phyloP scores from a whole-genome alignment of 2,888 invertebrate genomes.

The Craniophora ligustri region DNA sequence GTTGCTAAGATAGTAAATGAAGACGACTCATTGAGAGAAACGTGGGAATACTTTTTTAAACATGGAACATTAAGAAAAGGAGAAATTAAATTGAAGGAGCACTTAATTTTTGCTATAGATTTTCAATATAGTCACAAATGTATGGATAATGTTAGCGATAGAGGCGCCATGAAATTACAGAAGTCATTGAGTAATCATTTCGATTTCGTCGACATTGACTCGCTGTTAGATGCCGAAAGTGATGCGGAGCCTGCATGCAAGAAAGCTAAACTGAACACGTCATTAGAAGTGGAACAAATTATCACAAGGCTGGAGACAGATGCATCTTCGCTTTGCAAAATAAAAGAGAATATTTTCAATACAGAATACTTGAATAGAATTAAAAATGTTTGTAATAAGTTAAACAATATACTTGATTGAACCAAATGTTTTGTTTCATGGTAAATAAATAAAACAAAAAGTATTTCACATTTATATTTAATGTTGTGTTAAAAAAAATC shows the following conservation, averaged over 20 bases:
- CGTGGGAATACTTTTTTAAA: conserved; percentile 50
- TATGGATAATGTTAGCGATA: conserved; percentile 37
- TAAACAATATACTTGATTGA: conserved; percentile 70
- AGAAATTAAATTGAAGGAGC: conserved; percentile 43
- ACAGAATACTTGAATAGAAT: conserved; percentile 66
- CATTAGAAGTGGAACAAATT: conserved; percentile 63
- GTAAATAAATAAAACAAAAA: conserved; percentile 72
- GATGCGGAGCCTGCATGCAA: conserved; percentile 73
- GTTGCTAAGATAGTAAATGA: conserved; percentile 54
- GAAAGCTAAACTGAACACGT: conserved; percentile 67
- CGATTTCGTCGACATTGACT: conserved; percentile 74
- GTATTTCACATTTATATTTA: conserved; percentile 88
- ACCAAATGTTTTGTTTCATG: conserved; percentile 29
- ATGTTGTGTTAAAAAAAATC: conserved; percentile 88
- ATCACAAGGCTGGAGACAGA: conserved; percentile 71
- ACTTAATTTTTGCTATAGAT: conserved; percentile 43
- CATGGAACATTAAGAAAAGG: conserved; percentile 28
- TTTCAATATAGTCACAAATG: conserved; percentile 67
- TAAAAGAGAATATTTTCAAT: conserved; percentile 65
- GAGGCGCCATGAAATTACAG: conserved; percentile 14
- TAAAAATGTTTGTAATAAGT: conserved; percentile 64
- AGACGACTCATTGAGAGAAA: conserved; percentile 53
- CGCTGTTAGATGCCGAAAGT: conserved; percentile 65
- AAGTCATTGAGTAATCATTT: conserved; percentile 66
- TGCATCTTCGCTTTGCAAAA: conserved; percentile 58